A percentile compares a stretch with the other conserved stretches of the same genome.
Conservation (phyloP, 2,888 invertebrate species). For the Platynereis dumerilii region DNA sequence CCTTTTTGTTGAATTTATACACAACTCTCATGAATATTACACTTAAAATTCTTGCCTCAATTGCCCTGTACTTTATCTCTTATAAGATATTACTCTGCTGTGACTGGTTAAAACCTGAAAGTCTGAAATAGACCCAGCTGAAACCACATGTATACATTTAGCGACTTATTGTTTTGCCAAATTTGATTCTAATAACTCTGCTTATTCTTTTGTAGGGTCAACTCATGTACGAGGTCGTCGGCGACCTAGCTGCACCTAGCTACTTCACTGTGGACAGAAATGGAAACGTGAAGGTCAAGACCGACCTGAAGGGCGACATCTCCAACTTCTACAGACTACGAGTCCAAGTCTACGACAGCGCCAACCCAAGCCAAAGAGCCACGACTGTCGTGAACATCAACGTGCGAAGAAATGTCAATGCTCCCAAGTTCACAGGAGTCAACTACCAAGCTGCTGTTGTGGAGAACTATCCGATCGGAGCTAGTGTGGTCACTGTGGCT, state of each 20-base stretch:
- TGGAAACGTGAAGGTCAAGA: constrained; percentile 32
- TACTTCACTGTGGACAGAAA: constrained; percentile 35
- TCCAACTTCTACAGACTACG: constrained; percentile 32
- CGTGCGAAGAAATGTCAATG: constrained; percentile 40
- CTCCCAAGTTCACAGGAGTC: constrained; percentile 30
- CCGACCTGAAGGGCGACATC: constrained; percentile 35
- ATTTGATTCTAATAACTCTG: no score
- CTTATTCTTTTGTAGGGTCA: constrained; percentile 32
- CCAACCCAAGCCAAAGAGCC: constrained; percentile 42
- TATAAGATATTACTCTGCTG: no score
- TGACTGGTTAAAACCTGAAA: no score
- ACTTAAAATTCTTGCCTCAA: no score
- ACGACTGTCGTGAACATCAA: constrained; percentile 45
- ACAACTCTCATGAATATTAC: no score
- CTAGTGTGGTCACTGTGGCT: constrained; percentile 23
- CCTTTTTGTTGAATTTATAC: no score
- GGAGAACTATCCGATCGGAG: constrained; percentile 36
- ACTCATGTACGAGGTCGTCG: constrained; percentile 37
- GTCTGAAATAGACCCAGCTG: no score
- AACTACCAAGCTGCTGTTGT: constrained; percentile 29
- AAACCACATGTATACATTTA: no score
- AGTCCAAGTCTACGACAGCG: constrained; percentile 48
- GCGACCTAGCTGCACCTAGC: constrained; percentile 38
- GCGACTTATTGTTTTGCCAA: no score
- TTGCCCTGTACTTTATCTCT: no score